These are phyloP conservation scores for Cloeon dipterum DNA, from an alignment of 2,888 invertebrate species.

Conservation along the genomic window DNA sequence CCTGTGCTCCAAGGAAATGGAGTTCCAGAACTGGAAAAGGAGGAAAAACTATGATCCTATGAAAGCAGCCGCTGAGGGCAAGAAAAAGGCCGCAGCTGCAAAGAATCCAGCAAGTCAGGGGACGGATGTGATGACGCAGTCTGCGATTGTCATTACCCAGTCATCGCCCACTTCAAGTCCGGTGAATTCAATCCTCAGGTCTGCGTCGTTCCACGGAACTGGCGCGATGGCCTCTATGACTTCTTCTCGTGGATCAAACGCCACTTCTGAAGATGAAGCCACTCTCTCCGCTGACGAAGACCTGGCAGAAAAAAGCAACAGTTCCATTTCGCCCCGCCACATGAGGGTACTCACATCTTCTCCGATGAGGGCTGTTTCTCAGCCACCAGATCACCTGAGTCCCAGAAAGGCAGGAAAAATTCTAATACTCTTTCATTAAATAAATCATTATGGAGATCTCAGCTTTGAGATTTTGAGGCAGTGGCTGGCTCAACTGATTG, in stretches of 20 bases:
- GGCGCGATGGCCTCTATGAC: conserved; percentile 8
- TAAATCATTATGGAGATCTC: too few species aligned
- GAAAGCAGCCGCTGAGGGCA: conserved; percentile 77
- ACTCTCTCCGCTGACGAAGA: conserved; percentile 8
- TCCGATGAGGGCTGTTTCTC: not conserved
- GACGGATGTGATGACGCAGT: conserved; percentile 10
- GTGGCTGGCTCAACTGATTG: not conserved
- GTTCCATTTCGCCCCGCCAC: conserved; percentile 5
- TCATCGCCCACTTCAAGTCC: conserved; percentile 8
- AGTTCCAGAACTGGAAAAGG: conserved; percentile 88
- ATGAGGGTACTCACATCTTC: conserved; percentile 5
- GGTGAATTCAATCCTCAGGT: conserved; percentile 18
- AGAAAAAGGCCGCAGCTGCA: conserved; percentile 24
- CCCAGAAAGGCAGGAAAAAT: conserved; percentile 6
- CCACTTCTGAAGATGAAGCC: conserved; percentile 8
- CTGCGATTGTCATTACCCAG: conserved; percentile 7
- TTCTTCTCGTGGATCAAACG: not conserved
- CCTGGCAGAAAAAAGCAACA: conserved; percentile 1
- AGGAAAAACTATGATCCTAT: conserved; percentile 89
- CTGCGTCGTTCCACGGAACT: conserved; percentile 24
- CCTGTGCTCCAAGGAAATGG: conserved; percentile 51
- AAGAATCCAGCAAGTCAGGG: conserved; percentile 10
- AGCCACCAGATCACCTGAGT: not conserved
- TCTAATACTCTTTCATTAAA: too few species aligned
- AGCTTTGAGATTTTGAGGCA: not conserved